Base-by-base conservation (phyloP, 1,140 invertebrate genomes). In the Pseudomyrmex flavicornis region DNA sequence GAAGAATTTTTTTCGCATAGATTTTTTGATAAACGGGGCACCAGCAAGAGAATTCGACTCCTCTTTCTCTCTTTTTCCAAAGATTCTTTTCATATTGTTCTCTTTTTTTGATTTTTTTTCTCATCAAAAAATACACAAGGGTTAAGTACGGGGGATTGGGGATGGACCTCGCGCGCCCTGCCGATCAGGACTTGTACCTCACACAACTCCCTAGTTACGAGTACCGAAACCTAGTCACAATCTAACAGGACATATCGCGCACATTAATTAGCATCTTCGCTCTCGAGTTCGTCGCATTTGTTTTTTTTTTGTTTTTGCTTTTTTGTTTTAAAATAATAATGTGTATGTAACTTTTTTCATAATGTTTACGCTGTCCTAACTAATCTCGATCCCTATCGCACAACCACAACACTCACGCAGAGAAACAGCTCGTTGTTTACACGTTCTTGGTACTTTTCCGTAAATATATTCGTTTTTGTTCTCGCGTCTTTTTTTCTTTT, bases 191-290 rank as follows among this genome's bases (percentile, higher is more conserved):
- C 93, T 93, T 94, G 93, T 94, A 94, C 94, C 94, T 94, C 94
- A 94, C 94, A 94, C 94, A 94, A 94, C 94, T 94, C 94, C 94
- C 94, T 94, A 94, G 93, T 94, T 94, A 94, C 94, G 94, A 94
- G 94, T 94, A 94, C 94, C 94, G 93, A 94, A 82, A 93, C 94
- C 94, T 94, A 94, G 93, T 93, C 52, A 69, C 12, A 35, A 68
- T 59, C 50, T 58, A 20, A 72, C 59, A 35, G 68, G 79, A 69
- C 35, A 35, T 35, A 0, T 83, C 68, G 82, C 85, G 88, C 74
- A 83, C 83, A 75, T 88, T 56, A 26, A 79, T 56, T 84, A 50
- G 7, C 10, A 35, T 74, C 20, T 48, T 63, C 12, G 62, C 73
- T 77, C 66, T 89, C 58, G 70, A 5, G 46, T 83, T 66, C 35